Percentiles rank a stretch among this genome's conserved stretches.
Conservation (phyloP, 2,113 vertebrate species). For the Drymodes brunneopygia region DNA sequence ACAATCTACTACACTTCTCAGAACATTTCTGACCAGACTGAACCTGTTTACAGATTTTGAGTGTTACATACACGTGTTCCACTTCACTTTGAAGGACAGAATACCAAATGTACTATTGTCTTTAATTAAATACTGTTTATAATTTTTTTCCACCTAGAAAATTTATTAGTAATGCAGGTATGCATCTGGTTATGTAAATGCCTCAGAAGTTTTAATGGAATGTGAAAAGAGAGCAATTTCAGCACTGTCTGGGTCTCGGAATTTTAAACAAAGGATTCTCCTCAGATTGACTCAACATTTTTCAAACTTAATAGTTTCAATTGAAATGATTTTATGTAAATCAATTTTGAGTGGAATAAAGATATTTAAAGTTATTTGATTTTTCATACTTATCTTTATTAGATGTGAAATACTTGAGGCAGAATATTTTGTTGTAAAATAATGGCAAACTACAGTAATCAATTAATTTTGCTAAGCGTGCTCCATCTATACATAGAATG, state of each 20-base stretch:
- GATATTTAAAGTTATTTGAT: not conserved
- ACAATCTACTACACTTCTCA: not conserved
- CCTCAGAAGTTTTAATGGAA: not conserved
- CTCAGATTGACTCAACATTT: not conserved
- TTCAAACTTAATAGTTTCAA: not conserved
- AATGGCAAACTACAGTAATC: not conserved
- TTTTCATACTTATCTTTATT: not conserved
- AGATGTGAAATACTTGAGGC: not conserved
- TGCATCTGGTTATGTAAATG: not conserved
- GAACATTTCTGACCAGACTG: not conserved
- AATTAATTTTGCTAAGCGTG: not conserved
- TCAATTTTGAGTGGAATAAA: not conserved
- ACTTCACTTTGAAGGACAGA: not conserved
- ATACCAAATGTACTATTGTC: not conserved
- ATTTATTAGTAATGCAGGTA: not conserved
- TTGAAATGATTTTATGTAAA: not conserved
- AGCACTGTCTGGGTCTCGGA: not conserved
- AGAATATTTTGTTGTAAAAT: not conserved
- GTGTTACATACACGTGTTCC: accelerated
- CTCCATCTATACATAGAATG: not conserved
- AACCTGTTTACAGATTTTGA: not conserved
- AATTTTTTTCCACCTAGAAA: not conserved
- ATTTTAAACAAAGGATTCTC: not conserved
- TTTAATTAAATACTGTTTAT: not conserved
- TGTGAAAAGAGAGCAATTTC: not conserved